Conservation (phyloP, 1,140 invertebrate genomes). For the Cataglyphis hispanica region DNA sequence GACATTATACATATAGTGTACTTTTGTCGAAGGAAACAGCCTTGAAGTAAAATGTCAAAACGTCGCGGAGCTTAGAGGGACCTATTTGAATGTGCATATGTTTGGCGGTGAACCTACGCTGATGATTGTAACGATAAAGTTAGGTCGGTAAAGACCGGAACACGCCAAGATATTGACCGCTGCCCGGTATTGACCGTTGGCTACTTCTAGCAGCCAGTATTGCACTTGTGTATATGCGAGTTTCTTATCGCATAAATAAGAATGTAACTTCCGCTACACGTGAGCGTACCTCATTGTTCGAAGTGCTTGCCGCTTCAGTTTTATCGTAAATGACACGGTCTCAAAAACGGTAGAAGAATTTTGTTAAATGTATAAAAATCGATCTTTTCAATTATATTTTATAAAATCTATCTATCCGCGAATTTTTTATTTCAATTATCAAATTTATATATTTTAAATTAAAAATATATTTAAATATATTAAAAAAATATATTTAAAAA, state of each 20-base stretch:
- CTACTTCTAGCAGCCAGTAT: slow-evolving; percentile 67
- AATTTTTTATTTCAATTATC: neutral
- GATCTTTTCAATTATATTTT: too few species aligned
- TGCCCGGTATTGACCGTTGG: slow-evolving; percentile 83
- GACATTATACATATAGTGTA: neutral
- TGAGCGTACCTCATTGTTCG: neutral
- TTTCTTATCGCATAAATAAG: slow-evolving; percentile 26
- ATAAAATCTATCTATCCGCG: neutral
- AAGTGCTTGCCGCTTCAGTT: neutral
- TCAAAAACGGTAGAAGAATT: neutral
- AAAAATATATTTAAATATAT: neutral
- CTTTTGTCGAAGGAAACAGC: slow-evolving; percentile 74
- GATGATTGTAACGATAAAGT: slow-evolving; percentile 74
- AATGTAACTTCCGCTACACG: neutral
- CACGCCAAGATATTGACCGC: slow-evolving; percentile 85
- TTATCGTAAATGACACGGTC: neutral
- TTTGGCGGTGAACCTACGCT: slow-evolving; percentile 52
- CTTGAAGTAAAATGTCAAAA: slow-evolving; percentile 81
- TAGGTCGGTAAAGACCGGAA: slow-evolving; percentile 74
- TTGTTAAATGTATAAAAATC: neutral
- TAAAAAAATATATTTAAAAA: neutral
- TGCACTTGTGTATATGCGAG: slow-evolving; percentile 22
- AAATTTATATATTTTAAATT: neutral
- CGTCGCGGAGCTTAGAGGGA: slow-evolving; percentile 22
- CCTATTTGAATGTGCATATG: slow-evolving; percentile 73